These are phyloP conservation scores for Acanthiza pusilla DNA, from an alignment of 2,797 vertebrate species.

Conservation along the genomic window DNA sequence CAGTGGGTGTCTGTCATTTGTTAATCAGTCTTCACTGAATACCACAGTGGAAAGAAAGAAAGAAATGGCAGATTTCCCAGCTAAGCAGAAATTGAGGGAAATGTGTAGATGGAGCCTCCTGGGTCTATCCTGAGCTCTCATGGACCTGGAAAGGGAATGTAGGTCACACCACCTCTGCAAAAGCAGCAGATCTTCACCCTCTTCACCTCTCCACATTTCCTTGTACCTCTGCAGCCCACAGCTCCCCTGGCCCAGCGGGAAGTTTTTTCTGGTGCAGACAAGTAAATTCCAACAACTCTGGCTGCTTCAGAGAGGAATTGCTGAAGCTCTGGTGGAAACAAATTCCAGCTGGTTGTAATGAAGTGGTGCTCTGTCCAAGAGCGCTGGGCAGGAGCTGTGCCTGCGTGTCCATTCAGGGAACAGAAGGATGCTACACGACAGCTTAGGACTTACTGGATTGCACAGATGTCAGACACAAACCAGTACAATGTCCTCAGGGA, in stretches of 20 bases:
- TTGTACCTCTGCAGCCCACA: background rate
- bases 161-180: background rate
- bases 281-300: background rate
- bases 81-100: background rate
- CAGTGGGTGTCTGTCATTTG: background rate
- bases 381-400: background rate
- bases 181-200: background rate
- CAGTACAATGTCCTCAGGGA: background rate
- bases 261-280: background rate
- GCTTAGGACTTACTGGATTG: background rate
- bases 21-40: background rate
- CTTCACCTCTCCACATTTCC: background rate
- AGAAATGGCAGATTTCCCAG: background rate
- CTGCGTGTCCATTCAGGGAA: background rate
- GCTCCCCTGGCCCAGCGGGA: rapidly evolving
- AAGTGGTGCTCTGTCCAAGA: background rate
- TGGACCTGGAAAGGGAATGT: background rate
- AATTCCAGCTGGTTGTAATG: background rate
- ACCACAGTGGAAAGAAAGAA: background rate
- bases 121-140: background rate
- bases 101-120: background rate
- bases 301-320: background rate
- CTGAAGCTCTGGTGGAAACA: background rate
- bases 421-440: background rate
- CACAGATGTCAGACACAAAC: background rate